These are phyloP conservation scores for Pseudomyrmex pallidus DNA, from an alignment of 1,140 invertebrate genomes.

Conservation along the genomic window DNA sequence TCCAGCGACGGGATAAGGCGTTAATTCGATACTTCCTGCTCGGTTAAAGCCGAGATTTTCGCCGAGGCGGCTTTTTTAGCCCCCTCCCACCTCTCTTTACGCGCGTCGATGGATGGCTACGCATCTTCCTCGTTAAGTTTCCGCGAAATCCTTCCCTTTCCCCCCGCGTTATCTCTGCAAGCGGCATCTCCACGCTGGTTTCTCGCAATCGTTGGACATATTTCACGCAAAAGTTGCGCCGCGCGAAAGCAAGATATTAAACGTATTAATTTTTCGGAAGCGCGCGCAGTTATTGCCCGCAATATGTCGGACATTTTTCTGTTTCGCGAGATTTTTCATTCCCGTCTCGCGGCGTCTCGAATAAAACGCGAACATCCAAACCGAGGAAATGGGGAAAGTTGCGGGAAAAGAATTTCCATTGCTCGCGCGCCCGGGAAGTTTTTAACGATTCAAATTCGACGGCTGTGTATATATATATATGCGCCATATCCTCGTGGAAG, in stretches of 20 bases:
- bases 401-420: conserved; percentile 2
- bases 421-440: neutral
- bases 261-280: no score
- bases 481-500: conserved; percentile 31
- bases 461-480: neutral
- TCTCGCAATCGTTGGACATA: no score
- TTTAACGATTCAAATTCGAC: conserved; percentile 32
- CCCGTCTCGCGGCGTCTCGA: neutral
- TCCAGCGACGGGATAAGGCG: conserved; percentile 69
- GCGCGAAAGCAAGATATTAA: neutral
- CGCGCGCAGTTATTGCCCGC: no score
- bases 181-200: no score
- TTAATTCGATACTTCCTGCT: conserved; percentile 81
- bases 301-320: neutral
- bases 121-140: neutral
- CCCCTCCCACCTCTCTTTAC: neutral
- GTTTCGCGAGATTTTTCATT: neutral
- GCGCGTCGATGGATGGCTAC: neutral
- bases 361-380: neutral
- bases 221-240: neutral
- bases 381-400: conserved; percentile 1
- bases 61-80: conserved; percentile 10
- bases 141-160: neutral
- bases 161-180: neutral
- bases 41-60: conserved; percentile 57